Evolutionary conservation across 2,797 vertebrate species (phyloP).

Genomic region (Distichodus sexfasciatus): DNA sequence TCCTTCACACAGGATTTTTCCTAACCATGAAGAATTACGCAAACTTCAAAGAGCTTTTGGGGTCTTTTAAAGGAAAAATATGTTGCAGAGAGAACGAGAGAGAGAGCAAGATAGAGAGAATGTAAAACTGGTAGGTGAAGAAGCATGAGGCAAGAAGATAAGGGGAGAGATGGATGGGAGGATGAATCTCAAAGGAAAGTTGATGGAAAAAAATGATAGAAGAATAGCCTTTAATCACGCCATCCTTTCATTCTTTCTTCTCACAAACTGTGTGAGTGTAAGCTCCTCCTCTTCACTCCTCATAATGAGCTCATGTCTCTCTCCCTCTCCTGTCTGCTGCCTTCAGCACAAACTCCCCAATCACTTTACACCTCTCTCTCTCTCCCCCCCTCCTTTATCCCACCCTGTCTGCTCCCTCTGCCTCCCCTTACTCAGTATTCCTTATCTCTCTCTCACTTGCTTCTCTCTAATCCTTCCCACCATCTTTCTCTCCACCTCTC

Average conservation of each 20-base stretch:
- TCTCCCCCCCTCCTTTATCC: slow-evolving; percentile 6
- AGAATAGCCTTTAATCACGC: slow-evolving; percentile 11
- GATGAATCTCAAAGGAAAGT: slow-evolving; percentile 5
- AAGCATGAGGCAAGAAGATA: too few relatives aligned
- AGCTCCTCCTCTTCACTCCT: background rate
- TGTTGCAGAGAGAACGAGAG: background rate
- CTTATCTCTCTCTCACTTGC: background rate
- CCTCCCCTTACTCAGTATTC: background rate
- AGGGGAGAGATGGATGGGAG: background rate
- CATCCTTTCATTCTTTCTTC: background rate
- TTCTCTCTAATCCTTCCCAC: too few relatives aligned
- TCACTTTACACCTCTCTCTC: slow-evolving; percentile 21
- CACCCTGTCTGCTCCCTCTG: slow-evolving; percentile 1
- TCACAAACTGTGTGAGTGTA: too few relatives aligned
- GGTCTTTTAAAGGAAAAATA: background rate
- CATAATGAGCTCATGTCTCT: slow-evolving; percentile 9
- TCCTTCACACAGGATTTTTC: too few relatives aligned
- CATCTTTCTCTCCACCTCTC: background rate
- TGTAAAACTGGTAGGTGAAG: too few relatives aligned
- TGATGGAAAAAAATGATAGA: slow-evolving; percentile 9
- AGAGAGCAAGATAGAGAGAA: background rate
- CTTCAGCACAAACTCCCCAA: slow-evolving; percentile 25
- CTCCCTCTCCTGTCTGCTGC: slow-evolving; percentile 10
- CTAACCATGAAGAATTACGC: background rate
- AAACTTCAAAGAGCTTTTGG: background rate